Conservation (phyloP, 2,797 vertebrate genomes). For the Rallus crepitans region DNA sequence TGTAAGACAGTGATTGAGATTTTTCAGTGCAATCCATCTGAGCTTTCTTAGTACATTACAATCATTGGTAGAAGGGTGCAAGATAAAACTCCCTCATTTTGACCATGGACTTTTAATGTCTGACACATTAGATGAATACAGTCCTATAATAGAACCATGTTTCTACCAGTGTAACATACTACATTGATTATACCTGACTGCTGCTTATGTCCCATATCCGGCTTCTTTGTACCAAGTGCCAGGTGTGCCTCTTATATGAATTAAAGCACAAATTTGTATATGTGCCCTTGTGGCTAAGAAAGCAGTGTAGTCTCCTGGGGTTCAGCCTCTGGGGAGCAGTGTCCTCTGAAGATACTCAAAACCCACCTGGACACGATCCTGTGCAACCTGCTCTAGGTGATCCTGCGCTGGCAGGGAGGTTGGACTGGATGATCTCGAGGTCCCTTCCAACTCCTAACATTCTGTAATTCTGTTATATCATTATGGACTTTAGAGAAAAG, state of each 20-base stretch:
- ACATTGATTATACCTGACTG: not conserved
- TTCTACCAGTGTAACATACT: not conserved
- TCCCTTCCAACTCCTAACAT: no score
- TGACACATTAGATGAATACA: not conserved
- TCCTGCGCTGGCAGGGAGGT: no score
- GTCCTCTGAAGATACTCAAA: no score
- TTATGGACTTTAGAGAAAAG: not conserved
- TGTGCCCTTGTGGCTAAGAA: no score
- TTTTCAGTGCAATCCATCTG: not conserved
- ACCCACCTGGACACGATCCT: no score
- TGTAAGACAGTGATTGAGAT: not conserved
- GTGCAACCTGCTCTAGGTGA: no score
- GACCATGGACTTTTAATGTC: not conserved
- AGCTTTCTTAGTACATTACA: not conserved
- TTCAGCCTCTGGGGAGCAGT: no score
- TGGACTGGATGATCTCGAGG: no score
- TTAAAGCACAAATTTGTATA: not conserved
- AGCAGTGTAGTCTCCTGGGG: no score
- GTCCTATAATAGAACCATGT: not conserved
- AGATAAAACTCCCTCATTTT: not conserved
- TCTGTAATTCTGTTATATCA: no score
- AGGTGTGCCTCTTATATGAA: fast-evolving
- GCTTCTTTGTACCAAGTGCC: not conserved
- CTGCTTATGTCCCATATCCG: not conserved
- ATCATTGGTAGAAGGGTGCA: not conserved